phyloP scores from a whole-genome alignment of 2,113 vertebrate genomes.

The Desmodus rotundus region DNA sequence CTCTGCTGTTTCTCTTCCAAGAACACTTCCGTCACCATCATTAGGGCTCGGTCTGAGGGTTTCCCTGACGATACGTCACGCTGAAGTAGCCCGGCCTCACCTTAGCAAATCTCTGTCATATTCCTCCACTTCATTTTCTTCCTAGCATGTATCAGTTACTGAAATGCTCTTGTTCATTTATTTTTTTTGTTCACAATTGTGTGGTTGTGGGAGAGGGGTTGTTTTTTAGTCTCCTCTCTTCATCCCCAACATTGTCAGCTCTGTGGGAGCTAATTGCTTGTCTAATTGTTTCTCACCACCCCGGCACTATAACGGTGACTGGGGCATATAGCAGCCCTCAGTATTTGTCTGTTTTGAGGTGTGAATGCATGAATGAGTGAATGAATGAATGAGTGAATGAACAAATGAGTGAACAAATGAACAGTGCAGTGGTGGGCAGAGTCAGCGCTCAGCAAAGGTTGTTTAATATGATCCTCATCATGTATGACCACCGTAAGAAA shows the following conservation, averaged over 20 bases:
- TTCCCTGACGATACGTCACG: background rate
- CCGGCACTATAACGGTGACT: background rate
- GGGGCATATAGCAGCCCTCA: background rate
- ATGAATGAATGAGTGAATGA: background rate
- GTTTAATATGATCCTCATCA: background rate
- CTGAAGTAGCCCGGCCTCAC: background rate
- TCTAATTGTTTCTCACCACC: background rate
- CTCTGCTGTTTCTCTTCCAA: background rate
- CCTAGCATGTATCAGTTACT: background rate
- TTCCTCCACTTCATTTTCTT: background rate
- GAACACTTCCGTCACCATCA: background rate
- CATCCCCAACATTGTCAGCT: background rate
- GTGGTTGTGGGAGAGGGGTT: background rate
- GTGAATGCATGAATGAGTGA: background rate
- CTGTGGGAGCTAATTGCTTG: background rate
- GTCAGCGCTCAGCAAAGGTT: background rate
- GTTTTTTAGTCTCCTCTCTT: background rate
- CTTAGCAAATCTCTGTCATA: background rate
- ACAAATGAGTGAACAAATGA: background rate
- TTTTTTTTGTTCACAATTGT: background rate
- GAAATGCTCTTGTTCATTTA: background rate
- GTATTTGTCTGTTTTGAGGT: background rate
- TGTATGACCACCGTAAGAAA: background rate
- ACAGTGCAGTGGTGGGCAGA: accelerated
- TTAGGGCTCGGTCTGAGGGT: background rate